Evolutionary conservation across 2,797 vertebrate species (phyloP).

Genomic region (Tolypeutes matacus): DNA sequence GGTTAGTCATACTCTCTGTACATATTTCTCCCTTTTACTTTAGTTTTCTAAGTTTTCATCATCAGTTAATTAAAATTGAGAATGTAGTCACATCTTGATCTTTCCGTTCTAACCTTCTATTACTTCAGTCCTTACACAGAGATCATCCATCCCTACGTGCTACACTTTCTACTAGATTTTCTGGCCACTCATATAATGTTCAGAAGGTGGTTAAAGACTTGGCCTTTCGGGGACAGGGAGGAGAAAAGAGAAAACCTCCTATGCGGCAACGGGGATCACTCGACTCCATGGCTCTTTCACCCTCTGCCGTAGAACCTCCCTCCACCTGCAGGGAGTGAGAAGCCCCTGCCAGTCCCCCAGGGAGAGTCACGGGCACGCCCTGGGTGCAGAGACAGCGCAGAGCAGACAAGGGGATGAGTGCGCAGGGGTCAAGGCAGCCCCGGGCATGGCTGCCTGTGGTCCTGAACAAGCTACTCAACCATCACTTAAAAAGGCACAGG

Average conservation of each 20-base stretch:
- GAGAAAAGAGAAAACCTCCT: background rate
- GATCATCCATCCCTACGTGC: background rate
- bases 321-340: background rate
- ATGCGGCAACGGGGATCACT: background rate
- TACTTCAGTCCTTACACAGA: no score
- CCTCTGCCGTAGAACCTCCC: background rate
- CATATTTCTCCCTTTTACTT: background rate
- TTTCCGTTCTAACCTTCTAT: no score
- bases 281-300: background rate
- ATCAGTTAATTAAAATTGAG: background rate
- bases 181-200: background rate
- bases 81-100: no score
- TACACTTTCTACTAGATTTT: background rate
- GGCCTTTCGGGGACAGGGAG: background rate
- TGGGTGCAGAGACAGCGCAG: background rate
- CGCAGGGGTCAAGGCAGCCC: background rate
- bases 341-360: background rate
- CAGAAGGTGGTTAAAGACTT: background rate
- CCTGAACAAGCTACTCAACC: background rate
- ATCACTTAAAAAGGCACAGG: background rate
- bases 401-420: no score
- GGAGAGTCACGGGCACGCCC: fast-evolving
- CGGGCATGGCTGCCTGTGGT: background rate
- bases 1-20: background rate
- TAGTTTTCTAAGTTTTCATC: background rate